A percentile compares a stretch with the other conserved stretches of the same genome.
These are phyloP conservation scores for Stichopus horrens DNA, from an alignment of 53 echinoderm and acorn worm genomes.

Conservation along the genomic window DNA sequence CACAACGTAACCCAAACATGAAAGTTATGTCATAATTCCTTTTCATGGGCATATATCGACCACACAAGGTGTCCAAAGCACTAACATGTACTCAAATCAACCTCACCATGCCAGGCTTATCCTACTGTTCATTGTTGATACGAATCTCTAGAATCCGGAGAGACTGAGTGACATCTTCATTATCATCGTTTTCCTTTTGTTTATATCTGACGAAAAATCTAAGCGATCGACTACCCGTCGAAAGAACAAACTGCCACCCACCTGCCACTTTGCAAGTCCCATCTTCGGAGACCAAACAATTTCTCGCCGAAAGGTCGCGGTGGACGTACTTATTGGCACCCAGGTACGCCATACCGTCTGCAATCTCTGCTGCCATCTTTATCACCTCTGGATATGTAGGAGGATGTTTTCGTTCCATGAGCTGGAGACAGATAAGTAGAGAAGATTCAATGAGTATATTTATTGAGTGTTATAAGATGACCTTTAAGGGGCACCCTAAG, in stretches of 20 bases:
- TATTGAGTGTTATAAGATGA: not conserved
- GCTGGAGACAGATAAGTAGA: constrained; percentile 34
- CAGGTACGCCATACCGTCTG: constrained; percentile 91
- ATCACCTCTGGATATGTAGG: constrained; percentile 77
- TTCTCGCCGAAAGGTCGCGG: constrained; percentile 89
- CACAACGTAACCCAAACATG: no score
- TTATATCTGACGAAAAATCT: no score
- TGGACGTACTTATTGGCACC: constrained; percentile 89
- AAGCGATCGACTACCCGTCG: no score
- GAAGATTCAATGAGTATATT: not conserved
- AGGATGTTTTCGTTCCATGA: constrained; percentile 70
- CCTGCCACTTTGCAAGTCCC: constrained; percentile 94
- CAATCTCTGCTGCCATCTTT: constrained; percentile 88
- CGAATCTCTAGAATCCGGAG: no score
- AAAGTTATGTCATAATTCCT: no score
- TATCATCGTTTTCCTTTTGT: no score
- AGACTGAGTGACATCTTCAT: no score
- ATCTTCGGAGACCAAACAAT: constrained; percentile 87
- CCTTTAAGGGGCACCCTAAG: not conserved
- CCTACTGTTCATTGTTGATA: no score
- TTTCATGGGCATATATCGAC: no score
- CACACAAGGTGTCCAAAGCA: no score
- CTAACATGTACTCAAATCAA: no score
- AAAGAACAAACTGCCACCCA: constrained; percentile 12
- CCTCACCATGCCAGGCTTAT: no score